Conservation (phyloP, 2,113 vertebrate species). For the Cricetomys ansorgei region DNA sequence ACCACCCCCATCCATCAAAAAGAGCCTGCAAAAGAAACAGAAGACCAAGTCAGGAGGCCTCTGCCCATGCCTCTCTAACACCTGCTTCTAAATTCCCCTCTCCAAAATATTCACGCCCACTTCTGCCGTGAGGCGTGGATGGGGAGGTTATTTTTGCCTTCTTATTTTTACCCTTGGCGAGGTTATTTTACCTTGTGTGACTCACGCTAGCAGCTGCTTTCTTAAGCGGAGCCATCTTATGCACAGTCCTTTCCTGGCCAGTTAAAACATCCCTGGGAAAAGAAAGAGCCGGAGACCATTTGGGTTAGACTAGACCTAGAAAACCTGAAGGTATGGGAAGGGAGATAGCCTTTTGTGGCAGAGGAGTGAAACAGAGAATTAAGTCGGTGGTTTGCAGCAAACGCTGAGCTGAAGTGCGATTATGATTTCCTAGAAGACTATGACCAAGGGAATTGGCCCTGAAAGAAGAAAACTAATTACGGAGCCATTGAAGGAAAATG, state of each 20-base stretch:
- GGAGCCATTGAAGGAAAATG: background rate
- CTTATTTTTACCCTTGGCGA: constrained; percentile 58
- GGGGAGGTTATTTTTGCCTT: constrained; percentile 61
- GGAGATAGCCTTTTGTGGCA: background rate
- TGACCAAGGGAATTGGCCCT: background rate
- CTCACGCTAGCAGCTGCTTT: constrained; percentile 50
- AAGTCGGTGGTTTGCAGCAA: background rate
- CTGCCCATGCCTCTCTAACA: background rate
- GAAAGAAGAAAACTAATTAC: background rate
- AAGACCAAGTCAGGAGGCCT: background rate
- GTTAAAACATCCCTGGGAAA: background rate
- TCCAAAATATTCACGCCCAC: constrained; percentile 9
- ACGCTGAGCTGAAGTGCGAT: background rate
- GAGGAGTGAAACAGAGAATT: background rate
- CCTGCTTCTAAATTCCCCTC: constrained; percentile 44
- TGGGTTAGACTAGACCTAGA: background rate
- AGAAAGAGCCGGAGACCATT: background rate
- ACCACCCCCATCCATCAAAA: background rate
- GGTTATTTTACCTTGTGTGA: constrained; percentile 55
- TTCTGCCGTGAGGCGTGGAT: constrained; percentile 46
- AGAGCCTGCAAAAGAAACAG: background rate
- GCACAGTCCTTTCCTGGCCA: background rate
- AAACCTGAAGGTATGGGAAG: background rate
- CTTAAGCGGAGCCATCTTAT: background rate
- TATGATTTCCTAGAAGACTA: background rate